Base-by-base conservation (phyloP, 2,113 vertebrate genomes). In the Antigone vipio region DNA sequence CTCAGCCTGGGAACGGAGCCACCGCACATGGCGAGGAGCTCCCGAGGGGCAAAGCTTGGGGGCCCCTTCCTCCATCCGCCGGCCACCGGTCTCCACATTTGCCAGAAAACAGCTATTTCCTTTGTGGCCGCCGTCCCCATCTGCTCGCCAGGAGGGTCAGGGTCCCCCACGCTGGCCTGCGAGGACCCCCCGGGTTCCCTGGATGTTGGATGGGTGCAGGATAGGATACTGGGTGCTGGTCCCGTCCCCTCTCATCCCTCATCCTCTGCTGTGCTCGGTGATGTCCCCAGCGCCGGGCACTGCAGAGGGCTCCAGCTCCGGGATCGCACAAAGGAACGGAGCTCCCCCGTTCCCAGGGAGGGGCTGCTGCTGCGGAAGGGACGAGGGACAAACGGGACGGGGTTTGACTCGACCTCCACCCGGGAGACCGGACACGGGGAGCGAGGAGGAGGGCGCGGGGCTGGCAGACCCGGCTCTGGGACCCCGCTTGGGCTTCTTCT, bases 121-220 rank as follows among this genome's bases (percentile, higher is more conserved):
- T 77, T 8, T 5, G 1, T 47, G 74, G 68, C 42, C 9, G 0
- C 32, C 6, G 0, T 26, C 80, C 67, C 68, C 74, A 22, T 29
- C 67, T 30, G 40, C 63, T 77, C 6, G 1, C 55, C 77, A 7
- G 44, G 72, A 50, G 45, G 9, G 1, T 2, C 23, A 27, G 64
- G 49, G 29, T n/a, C 42, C 18, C 38, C 15, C 21, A 1, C 1
- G 3, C 27, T 0, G 2, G 16, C 12, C 55, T 27, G 12, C 0
- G 9, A 75, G 42, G 34, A 63, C 6, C 5, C 9, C n/a, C 15
- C 42, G 4, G 5, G 10, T 42, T n/a, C 60, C 27, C 35, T 21
- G 52, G 44, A 4, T 0, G 3, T 6, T 21, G 4, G 6, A 3
- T 0, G 30, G 30, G 18, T 78, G 29, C 21, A 17, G 34, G 42